Evolutionary conservation across 2,888 invertebrate genomes (phyloP), one percentile per base, ranked within the genome.

Genomic region (Chrysina gloriosa): DNA sequence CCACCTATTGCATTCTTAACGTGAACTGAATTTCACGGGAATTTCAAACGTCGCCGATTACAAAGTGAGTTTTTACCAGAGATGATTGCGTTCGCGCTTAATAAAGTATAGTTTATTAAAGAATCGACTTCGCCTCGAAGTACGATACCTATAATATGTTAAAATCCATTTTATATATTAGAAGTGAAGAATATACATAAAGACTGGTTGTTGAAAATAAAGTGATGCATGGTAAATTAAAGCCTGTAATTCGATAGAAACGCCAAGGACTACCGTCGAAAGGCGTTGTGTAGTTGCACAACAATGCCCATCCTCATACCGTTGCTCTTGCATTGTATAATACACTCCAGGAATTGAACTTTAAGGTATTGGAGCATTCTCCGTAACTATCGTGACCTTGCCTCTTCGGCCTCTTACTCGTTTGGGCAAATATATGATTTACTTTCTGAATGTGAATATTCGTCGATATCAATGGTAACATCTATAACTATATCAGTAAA

Each of bases 191-290:
- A 45, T 21, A 19, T 45, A 45, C 9, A 45, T 45, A 45, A 45
- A 19, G 7, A 45, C 9, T 45, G 45, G 45, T 27, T 29, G 27
- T 29, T 50, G n/a, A 50, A 11, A 14, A 29, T 50, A 29, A 50
- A 7, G 27, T 50, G 27, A 50, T 29, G 50, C 27, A 50, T 50
- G 50, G 29, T 50, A 27, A 50, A 16, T 11, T 27, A 50, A 29
- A 27, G 27, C 29, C 50, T 50, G 50, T 11, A 50, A 50, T 50
- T 50, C 50, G 50, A 50, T 27, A 27, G 50, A 50, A 50, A 50
- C 50, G 50, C 50, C 50, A 50, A 50, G 50, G 50, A 50, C 50
- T 50, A 50, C 50, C 16, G 50, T 50, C 50, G 50, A 50, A 50
- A 50, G 50, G 50, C 50, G 50, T 50, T 29, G 50, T 50, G 50